Conservation (phyloP, 64 coral and sea anemone species). For the Montipora sp. region DNA sequence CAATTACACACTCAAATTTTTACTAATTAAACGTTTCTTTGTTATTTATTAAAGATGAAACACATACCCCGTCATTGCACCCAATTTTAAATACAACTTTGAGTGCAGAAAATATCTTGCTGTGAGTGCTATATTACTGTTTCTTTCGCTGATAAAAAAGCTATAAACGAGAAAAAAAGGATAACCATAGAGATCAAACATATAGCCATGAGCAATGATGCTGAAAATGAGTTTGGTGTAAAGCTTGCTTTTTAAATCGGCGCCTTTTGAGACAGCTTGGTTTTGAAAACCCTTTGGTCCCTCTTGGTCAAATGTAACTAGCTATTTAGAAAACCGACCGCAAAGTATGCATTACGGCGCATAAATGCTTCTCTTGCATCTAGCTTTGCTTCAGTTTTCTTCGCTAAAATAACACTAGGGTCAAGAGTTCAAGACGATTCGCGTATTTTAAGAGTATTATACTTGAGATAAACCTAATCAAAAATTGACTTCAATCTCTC, state of each 20-base stretch:
- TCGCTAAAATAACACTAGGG: not conserved
- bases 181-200: not conserved
- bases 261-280: slow-evolving; percentile 10
- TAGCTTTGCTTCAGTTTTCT: not conserved
- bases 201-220: not conserved
- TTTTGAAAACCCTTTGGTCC: not conserved
- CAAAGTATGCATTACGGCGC: not conserved
- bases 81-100: slow-evolving; percentile 5
- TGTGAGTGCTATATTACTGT: not conserved
- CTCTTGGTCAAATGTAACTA: not conserved
- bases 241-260: slow-evolving; percentile 25
- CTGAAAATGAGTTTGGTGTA: slow-evolving; percentile 54
- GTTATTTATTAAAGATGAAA: slow-evolving; percentile 92
- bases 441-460: slow-evolving; percentile 5
- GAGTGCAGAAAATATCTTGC: not conserved
- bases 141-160: not conserved
- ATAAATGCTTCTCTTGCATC: slow-evolving; percentile 10
- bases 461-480: slow-evolving; percentile 39
- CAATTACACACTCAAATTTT: slow-evolving; percentile 63
- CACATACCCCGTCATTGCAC: slow-evolving; percentile 39
- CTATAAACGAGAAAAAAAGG: not conserved
- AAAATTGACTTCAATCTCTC: slow-evolving; percentile 16
- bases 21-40: slow-evolving; percentile 94
- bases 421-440: slow-evolving; percentile 26
- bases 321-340: not conserved